Percentiles rank a stretch among this genome's conserved stretches.
Evolutionary conservation across 2,888 invertebrate species (phyloP).

Genomic region (Drosophila paranaensis): DNA sequence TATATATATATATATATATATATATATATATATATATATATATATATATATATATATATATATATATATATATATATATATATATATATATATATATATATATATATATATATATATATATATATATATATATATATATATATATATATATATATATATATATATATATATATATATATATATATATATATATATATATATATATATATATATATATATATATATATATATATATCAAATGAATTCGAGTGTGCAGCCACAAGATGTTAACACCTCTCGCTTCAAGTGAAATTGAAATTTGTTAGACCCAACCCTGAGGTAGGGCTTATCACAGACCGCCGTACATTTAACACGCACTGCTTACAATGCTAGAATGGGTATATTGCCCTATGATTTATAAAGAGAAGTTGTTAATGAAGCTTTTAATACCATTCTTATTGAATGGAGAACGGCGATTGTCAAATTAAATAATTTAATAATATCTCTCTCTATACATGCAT

Average conservation of each 20-base stretch:
- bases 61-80: too few species aligned
- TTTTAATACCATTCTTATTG: too few species aligned
- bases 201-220: background rate
- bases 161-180: too few species aligned
- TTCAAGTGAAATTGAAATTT: constrained; percentile 8
- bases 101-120: too few species aligned
- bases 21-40: background rate
- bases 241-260: constrained; percentile 15
- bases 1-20: background rate
- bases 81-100: background rate
- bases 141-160: too few species aligned
- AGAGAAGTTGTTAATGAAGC: background rate
- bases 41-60: too few species aligned
- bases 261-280: background rate
- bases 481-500: background rate
- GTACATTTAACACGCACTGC: background rate
- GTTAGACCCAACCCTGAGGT: background rate
- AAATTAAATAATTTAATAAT: background rate
- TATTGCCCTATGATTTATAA: background rate
- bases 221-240: too few species aligned
- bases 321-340: background rate
- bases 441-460: too few species aligned
- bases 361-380: background rate
- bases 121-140: too few species aligned
- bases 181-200: background rate